phyloP scores from a whole-genome alignment of 2,888 invertebrate genomes.

The Sinelater perroti region DNA sequence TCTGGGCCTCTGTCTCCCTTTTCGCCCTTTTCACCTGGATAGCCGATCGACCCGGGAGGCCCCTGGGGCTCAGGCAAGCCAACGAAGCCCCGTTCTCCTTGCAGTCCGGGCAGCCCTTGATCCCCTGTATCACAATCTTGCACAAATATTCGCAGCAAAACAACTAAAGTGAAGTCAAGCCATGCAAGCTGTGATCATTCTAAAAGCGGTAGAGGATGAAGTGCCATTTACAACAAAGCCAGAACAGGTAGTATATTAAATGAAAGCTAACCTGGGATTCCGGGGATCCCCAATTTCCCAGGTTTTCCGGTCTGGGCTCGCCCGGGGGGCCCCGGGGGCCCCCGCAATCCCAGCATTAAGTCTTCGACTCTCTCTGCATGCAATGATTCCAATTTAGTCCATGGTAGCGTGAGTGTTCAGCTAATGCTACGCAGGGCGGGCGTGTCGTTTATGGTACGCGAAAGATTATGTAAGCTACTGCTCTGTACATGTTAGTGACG shows the following conservation, averaged over 20 bases:
- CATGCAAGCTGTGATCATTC: not conserved
- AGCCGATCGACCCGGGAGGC: conserved; percentile 68
- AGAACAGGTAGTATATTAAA: not conserved
- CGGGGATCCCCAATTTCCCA: conserved; percentile 65
- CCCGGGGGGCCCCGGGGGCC: conserved; percentile 75
- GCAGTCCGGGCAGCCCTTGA: conserved; percentile 71
- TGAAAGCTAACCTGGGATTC: conserved; percentile 65
- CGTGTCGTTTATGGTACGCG: conserved; percentile 19
- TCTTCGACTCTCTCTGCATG: conserved; percentile 66
- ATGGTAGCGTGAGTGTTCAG: conserved; percentile 24
- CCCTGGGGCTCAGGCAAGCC: conserved; percentile 73
- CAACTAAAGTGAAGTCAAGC: not conserved
- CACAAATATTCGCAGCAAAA: too few species aligned
- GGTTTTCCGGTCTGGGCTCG: conserved; percentile 63
- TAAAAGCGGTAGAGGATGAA: not conserved
- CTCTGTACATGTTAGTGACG: conserved; percentile 24
- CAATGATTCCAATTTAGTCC: conserved; percentile 42
- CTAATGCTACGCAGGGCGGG: conserved; percentile 19
- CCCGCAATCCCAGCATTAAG: conserved; percentile 68
- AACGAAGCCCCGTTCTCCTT: conserved; percentile 70
- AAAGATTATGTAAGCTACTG: conserved; percentile 16
- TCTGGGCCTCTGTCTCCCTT: conserved; percentile 77
- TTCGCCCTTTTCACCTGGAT: conserved; percentile 73
- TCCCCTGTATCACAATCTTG: conserved; percentile 61
- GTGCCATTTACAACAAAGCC: not conserved